Evolutionary conservation across 2,888 invertebrate species (phyloP), one percentile per base, ranked within the genome.

Genomic region (Laspeyria flexula): DNA sequence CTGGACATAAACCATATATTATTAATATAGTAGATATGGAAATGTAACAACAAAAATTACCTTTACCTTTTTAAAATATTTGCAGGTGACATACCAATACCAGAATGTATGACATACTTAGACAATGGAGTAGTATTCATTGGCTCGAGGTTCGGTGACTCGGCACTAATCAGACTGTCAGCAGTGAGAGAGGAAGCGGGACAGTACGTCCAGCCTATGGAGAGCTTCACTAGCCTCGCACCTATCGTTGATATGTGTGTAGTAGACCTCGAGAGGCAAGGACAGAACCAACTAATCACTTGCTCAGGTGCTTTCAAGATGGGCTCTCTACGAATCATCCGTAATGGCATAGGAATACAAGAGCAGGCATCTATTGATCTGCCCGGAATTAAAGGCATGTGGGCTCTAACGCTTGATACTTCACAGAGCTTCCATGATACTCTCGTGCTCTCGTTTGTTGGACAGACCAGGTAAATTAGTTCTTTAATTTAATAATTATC

Each of bases 221-320:
- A 99, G 90, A 97, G 96, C 10, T 99, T 98, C 88, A 98, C 98
- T 18, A 99, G 99, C 89, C 93, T 99, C 34, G 99, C 99, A 2
- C 99, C 99, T 0, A 99, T 99, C 68, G 95, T 99, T 15, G 99
- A 99, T 84, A 99, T 99, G 97, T 97, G 98, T 63, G 97, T 99
- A 0, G 99, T 99, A 1, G 99, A 99, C 89, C 93, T 99, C 58
- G 99, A 99, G 87, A 93, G 97, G 11, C 99, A 99, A 84, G 99
- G 99, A 0, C 99, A 99, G 90, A 99, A 98, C 10, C 99, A 99
- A 84, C 95, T 99, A 60, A 98, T 99, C 34, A 99, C 99, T 0
- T 99, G 99, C 81, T 99, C 99, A 94, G 96, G 97, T 7, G 97
- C 97, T 1, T 99, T 96, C 83, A 99, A 99, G 86, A 99, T 99